These are phyloP conservation scores for Phymatocera aterrima DNA, from an alignment of 2,888 invertebrate genomes.

Conservation along the genomic window DNA sequence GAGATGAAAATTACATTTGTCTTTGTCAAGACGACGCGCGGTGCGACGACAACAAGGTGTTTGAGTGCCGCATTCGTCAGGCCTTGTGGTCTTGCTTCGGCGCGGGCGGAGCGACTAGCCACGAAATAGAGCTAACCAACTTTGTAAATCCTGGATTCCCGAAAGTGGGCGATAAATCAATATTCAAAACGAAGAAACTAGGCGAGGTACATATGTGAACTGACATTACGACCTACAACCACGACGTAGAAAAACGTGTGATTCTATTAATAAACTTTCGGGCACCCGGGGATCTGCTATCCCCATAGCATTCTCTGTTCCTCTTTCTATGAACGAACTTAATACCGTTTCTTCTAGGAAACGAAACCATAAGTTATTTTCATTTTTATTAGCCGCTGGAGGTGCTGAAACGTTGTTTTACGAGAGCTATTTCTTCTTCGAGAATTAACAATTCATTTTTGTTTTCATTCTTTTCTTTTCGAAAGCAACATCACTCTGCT, in stretches of 20 bases:
- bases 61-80: background rate
- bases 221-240: slow-evolving; percentile 55
- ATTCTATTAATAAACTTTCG: slow-evolving; percentile 57
- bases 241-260: slow-evolving; percentile 56
- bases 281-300: background rate
- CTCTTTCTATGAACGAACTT: slow-evolving; percentile 57
- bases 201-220: slow-evolving; percentile 62
- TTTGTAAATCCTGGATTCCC: slow-evolving; percentile 53
- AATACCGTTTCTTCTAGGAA: slow-evolving; percentile 61
- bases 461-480: background rate
- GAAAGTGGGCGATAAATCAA: slow-evolving; percentile 63
- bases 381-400: slow-evolving; percentile 54
- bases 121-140: slow-evolving; percentile 40
- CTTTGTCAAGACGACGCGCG: slow-evolving; percentile 1
- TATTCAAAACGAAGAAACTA: slow-evolving; percentile 57
- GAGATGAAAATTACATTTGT: slow-evolving; percentile 17
- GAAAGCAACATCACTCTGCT: background rate
- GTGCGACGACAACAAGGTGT: slow-evolving; percentile 20
- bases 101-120: slow-evolving; percentile 29
- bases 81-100: slow-evolving; percentile 25
- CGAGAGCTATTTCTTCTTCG: background rate
- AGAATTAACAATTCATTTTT: background rate
- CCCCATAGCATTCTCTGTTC: slow-evolving; percentile 14
- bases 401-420: slow-evolving; percentile 39
- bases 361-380: slow-evolving; percentile 55